Base-by-base conservation (phyloP, 2,797 vertebrate genomes). In the Sus cebifrons region DNA sequence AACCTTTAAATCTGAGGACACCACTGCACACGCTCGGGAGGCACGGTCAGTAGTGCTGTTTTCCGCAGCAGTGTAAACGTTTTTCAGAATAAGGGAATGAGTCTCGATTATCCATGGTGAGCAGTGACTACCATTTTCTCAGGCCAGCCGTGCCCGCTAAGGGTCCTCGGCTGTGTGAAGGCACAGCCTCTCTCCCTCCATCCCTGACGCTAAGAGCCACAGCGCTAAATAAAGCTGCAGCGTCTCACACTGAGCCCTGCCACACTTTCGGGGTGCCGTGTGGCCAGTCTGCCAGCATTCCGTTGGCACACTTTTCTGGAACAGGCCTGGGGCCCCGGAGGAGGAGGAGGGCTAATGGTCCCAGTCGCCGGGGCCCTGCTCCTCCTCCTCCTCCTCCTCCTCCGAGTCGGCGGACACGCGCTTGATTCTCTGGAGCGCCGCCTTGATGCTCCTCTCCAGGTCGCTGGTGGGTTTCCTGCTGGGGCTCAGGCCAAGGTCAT, bases 361-460 rank as follows among this genome's bases (percentile, higher is more conserved):
- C 99, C 99, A 99, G 25, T 99, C 99, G 2, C 95, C 92, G 0
- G 96, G 98, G 21, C 94, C 98, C 64, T 96, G 98, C 84, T 99
- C 99, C 82, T 99, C 99, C 99, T 99, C 99, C 0, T 78, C 73
- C 8, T 74, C 98, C 87, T 99, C 99, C 8, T 99, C 99, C 29
- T 99, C 99, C 0, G 99, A 99, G 97, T 99, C 99, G 0, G 99
- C 98, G 0, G 99, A 99, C 74, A 99, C 99, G 89, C 98, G 99
- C 98, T 99, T 99, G 99, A 99, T 99, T 98, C 99, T 99, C 98
- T 99, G 98, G 98, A 99, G 99, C 89, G 99, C 99, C 0, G 99
- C 99, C 98, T 99, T 99, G 98, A 99, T 99, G 98, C 99, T 99
- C 32, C 97, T 99, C 98, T 99, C 99, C n/a, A 99, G 98, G 87